A percentile compares a stretch with the other conserved stretches of the same genome.
phyloP scores from a whole-genome alignment of 2,888 invertebrate species.

The Heliconius cydno region DNA sequence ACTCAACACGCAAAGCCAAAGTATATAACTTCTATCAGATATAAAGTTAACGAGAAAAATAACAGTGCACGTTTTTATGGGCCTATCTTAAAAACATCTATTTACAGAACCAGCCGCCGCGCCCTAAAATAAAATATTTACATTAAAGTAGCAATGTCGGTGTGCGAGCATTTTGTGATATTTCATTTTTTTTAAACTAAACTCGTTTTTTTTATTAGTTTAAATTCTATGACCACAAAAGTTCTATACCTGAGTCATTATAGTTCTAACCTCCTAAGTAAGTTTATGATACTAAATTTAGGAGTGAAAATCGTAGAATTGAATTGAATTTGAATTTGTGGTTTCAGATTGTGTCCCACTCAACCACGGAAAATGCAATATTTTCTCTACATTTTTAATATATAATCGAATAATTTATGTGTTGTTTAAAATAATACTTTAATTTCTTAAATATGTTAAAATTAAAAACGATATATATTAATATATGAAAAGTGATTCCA shows the following conservation, averaged over 20 bases:
- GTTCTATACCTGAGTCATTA: neutral
- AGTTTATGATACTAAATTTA: neutral
- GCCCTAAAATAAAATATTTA: slow-evolving; percentile 33
- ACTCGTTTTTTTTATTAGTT: slow-evolving; percentile 21
- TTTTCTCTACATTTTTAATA: neutral
- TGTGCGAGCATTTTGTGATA: slow-evolving; percentile 18
- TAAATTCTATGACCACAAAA: slow-evolving; percentile 4
- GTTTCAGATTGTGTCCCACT: too few relatives aligned
- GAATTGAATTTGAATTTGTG: too few relatives aligned
- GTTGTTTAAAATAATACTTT: neutral
- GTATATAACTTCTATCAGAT: slow-evolving; percentile 8
- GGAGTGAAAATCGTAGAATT: too few relatives aligned
- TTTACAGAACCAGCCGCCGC: slow-evolving; percentile 30
- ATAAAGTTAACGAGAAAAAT: slow-evolving; percentile 28
- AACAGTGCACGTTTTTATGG: slow-evolving; percentile 27
- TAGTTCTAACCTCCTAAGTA: neutral
- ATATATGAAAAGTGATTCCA: slow-evolving; percentile 3
- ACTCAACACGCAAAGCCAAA: too few relatives aligned
- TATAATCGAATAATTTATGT: neutral
- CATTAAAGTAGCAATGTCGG: slow-evolving; percentile 29
- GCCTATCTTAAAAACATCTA: slow-evolving; percentile 26
- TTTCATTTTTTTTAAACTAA: slow-evolving; percentile 15
- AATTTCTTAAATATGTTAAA: neutral
- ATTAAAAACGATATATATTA: neutral
- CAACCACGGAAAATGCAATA: too few relatives aligned